Base-by-base conservation (phyloP, 2,888 invertebrate genomes). In the Drosophila anceps region DNA sequence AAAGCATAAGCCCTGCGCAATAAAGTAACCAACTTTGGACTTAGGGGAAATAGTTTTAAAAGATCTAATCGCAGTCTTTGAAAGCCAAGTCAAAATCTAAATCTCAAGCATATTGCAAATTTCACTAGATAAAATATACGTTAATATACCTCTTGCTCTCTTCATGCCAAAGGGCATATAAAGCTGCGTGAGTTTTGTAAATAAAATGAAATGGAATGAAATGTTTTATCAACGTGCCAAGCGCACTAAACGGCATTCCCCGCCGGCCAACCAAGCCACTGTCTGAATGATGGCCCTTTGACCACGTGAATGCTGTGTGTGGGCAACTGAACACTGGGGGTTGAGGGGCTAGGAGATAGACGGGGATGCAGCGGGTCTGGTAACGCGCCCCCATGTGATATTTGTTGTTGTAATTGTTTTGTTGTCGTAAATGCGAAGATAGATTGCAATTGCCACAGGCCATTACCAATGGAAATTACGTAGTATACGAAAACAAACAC, bases 191-290 rank as follows among this genome's bases (percentile, higher is more conserved):
- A 58, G 79, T 70, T 82, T 81, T 90, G 79, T 77, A 81, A 77
- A 85, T 85, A 84, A 88, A 87, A 83, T 77, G 66, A 86, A 88
- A 80, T 89, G 48, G 76, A 81, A 79, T 75, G 83, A 85, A 82
- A 90, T 84, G 87, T 89, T 90, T 91, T 89, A 90, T 89, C 91
- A 89, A 82, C 87, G 90, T 90, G 88, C 77, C 81, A 58, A 53
- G 84, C 81, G 77, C 77, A 86, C 90, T 82, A 90, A 85, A 78
- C 81, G 83, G 60, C 70, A 18, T 29, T 31, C 18, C 46, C 44
- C 20, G 9, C 33, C 31, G 15, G 15, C n/a, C 37, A 12, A n/a
- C 7, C 27, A 33, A 9, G 33, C 31, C 44, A 18, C 50, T 37
- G 62, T 41, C 76, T 84, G 90, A 82, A 66, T 87, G 82, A 89